Evolutionary conservation across 2,113 vertebrate genomes (phyloP).

Genomic region (Anoura caudifer): DNA sequence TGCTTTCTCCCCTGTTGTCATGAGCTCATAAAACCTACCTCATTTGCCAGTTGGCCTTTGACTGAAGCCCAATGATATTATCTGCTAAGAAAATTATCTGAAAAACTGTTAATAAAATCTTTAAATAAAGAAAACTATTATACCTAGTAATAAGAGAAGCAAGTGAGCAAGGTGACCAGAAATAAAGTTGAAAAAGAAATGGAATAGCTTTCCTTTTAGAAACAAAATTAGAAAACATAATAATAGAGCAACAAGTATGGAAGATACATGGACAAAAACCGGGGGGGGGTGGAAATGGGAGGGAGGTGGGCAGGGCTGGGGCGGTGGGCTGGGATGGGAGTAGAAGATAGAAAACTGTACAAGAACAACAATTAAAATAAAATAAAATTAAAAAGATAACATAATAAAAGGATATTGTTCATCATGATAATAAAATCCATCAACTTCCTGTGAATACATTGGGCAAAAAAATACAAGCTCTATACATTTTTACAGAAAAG

Average conservation of each 20-base stretch:
- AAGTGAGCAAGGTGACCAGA: neutral
- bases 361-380: too few relatives aligned
- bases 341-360: too few relatives aligned
- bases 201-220: neutral
- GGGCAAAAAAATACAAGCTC: neutral
- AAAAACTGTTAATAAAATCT: too few relatives aligned
- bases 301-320: too few relatives aligned
- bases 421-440: neutral
- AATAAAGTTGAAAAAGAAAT: neutral
- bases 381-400: too few relatives aligned
- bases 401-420: neutral
- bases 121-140: neutral
- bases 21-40: neutral
- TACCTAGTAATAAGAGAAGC: neutral
- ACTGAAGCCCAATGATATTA: neutral
- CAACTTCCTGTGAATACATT: neutral
- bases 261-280: too few relatives aligned
- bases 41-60: neutral
- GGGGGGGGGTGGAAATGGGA: too few relatives aligned
- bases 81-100: neutral
- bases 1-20: neutral
- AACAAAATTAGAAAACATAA: neutral
- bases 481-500: neutral
- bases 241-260: too few relatives aligned
- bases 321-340: too few relatives aligned